phyloP scores from a whole-genome alignment of 2,113 vertebrate genomes.

The Salminus brasiliensis region DNA sequence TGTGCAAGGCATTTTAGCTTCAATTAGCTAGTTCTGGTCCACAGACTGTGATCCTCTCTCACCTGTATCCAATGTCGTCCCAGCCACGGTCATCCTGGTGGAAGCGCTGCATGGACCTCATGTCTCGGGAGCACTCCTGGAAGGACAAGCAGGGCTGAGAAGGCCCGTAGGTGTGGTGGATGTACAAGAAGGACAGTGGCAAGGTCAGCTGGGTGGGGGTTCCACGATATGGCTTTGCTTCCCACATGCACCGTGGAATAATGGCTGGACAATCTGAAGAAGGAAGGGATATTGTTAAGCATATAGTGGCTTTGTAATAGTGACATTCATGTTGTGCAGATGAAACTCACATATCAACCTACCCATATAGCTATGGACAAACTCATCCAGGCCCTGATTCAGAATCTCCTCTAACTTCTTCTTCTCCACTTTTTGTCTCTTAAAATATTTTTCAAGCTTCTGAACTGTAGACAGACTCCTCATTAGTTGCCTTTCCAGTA shows the following conservation, averaged over 20 bases:
- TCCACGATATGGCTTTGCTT: conserved; percentile 80
- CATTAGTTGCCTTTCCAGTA: conserved; percentile 72
- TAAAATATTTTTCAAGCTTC: conserved; percentile 45
- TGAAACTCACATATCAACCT: conserved; percentile 41
- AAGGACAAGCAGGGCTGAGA: conserved; percentile 79
- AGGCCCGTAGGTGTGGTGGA: conserved; percentile 86
- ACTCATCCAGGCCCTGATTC: conserved; percentile 66
- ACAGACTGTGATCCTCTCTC: no score
- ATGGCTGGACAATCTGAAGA: conserved; percentile 83
- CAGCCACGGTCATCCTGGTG: conserved; percentile 82
- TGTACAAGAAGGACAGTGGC: conserved; percentile 80
- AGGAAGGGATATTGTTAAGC: background rate
- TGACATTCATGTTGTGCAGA: background rate
- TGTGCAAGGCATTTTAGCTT: no score
- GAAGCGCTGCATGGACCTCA: conserved; percentile 87
- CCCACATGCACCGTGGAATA: conserved; percentile 86
- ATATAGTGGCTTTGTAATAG: background rate
- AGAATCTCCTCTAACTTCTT: conserved; percentile 66
- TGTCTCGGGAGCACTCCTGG: conserved; percentile 69
- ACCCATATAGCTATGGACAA: conserved; percentile 81
- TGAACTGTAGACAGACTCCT: conserved; percentile 63
- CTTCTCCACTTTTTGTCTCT: background rate
- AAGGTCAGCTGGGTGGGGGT: conserved; percentile 69
- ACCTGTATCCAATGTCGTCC: conserved; percentile 93
- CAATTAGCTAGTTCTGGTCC: no score